These are phyloP conservation scores for Brachionus manjavacas DNA, from an alignment of 1,140 invertebrate genomes.

Conservation along the genomic window DNA sequence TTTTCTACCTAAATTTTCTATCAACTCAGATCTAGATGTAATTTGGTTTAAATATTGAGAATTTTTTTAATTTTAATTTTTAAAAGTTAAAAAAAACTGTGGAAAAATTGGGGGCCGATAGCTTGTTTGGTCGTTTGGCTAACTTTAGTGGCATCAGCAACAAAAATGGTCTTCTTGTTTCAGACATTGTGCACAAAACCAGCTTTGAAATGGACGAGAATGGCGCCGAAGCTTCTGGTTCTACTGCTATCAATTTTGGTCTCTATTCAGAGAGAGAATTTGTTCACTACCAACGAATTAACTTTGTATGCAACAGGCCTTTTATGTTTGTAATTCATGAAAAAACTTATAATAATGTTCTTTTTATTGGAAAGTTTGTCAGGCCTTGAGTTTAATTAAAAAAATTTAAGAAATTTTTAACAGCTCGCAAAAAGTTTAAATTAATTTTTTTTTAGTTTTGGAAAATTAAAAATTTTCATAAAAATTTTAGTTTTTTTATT, in stretches of 20 bases:
- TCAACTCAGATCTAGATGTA: slow-evolving; percentile 45
- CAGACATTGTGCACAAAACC: slow-evolving; percentile 58
- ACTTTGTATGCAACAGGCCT: slow-evolving; percentile 2
- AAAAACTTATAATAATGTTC: slow-evolving; percentile 5
- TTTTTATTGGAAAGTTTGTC: slow-evolving; percentile 9
- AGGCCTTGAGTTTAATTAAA: not conserved
- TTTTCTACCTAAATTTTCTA: slow-evolving; percentile 49
- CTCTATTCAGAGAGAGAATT: not conserved
- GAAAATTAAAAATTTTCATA: too few relatives aligned
- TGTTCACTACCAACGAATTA: not conserved
- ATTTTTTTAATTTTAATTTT: not conserved
- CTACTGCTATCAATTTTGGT: slow-evolving; percentile 46
- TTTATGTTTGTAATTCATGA: slow-evolving; percentile 35
- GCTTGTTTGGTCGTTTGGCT: not conserved
- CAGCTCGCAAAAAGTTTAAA: too few relatives aligned
- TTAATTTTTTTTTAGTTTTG: too few relatives aligned
- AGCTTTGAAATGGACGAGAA: slow-evolving; percentile 61
- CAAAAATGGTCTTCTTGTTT: slow-evolving; percentile 46
- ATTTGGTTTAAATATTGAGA: not conserved
- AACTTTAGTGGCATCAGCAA: slow-evolving; percentile 47
- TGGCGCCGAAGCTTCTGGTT: slow-evolving; percentile 57
- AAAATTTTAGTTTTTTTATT: too few relatives aligned
- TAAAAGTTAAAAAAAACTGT: not conserved
- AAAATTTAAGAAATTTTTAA: too few relatives aligned
- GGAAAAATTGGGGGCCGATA: not conserved